Evolutionary conservation across 2,797 vertebrate species (phyloP), one percentile per base, ranked within the genome.

Genomic region (Manis javanica): DNA sequence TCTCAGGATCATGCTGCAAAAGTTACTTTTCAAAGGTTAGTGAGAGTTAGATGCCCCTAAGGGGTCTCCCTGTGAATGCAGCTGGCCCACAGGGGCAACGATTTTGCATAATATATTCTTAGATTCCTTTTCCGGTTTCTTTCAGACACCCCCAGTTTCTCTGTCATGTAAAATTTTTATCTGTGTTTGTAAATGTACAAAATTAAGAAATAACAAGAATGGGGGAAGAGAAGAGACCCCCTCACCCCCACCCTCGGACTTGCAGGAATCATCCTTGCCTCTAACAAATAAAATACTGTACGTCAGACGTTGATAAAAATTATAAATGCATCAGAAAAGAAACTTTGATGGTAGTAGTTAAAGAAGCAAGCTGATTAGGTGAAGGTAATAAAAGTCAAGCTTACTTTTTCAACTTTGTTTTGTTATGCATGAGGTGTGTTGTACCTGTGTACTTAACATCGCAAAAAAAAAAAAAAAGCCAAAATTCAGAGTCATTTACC

Each of bases 151-250:
- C 49, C 69, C 2, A 3, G 19, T 39, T 87, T 79, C 51, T 59
- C 31, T 75, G 68, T 82, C 23, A 59, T 34, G 18, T 68, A n/a
- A 55, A 84, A 49, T 12, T 46, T 53, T 63, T 59, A 37, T 81
- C 34, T 90, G 31, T 64, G 55, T 81, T 85, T 85, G 37, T 64
- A 26, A 83, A 78, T 37, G 55, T 71, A 55, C 49, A 64, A 39
- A 87, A 61, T 61, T 51, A 57, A 94, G 66, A 88, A 61, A 72
- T 15, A 55, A 71, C 5, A n/a, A 39, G 5, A 68, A 16, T 24
- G 11, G 9, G 9, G 49, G 4, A 26, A 55, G 19, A 53, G 23
- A 7, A 29, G 34, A 39, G 71, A 72, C 46, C 46, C 46, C 46
- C 7, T 10, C 46, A 46, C 46, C 46, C 46, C 46, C 46, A 46